Evolutionary conservation across 1,140 invertebrate genomes (phyloP).

Genomic region (Chrysopa pallens): DNA sequence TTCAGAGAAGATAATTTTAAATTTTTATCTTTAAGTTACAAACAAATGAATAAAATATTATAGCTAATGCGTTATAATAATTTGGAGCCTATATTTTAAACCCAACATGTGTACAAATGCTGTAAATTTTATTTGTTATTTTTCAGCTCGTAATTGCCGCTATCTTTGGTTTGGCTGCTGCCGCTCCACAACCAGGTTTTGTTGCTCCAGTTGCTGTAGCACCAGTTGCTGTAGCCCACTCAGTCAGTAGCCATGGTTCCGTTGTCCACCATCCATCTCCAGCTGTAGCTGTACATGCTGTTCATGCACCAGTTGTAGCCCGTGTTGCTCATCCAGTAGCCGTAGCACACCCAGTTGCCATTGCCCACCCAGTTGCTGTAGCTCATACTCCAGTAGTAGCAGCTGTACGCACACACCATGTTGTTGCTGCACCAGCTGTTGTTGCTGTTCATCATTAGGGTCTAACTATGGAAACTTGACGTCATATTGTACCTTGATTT

Average conservation of each 20-base stretch:
- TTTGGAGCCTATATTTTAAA: no score
- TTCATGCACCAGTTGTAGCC: slow-evolving; percentile 8
- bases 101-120: no score
- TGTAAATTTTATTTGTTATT: slow-evolving; percentile 5
- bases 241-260: slow-evolving; percentile 1
- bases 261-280: slow-evolving; percentile 5
- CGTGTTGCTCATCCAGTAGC: slow-evolving; percentile 23
- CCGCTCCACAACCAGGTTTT: slow-evolving; percentile 20
- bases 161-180: slow-evolving; percentile 30
- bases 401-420: slow-evolving; percentile 18
- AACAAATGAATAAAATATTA: no score
- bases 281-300: slow-evolving; percentile 2
- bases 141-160: slow-evolving; percentile 27
- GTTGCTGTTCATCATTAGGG: slow-evolving; percentile 23
- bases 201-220: slow-evolving; percentile 19
- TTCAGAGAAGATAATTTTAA: no score
- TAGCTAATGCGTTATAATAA: no score
- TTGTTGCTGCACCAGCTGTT: slow-evolving; percentile 29
- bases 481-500: no score
- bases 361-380: slow-evolving; percentile 30
- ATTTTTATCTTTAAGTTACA: no score
- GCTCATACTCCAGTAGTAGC: slow-evolving; percentile 22
- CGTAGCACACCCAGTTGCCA: slow-evolving; percentile 24
- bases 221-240: slow-evolving; percentile 16
- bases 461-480: no score